Evolutionary conservation across 2,113 vertebrate species (phyloP), one percentile per base, ranked within the genome.

Genomic region (Eulemur rufifrons): DNA sequence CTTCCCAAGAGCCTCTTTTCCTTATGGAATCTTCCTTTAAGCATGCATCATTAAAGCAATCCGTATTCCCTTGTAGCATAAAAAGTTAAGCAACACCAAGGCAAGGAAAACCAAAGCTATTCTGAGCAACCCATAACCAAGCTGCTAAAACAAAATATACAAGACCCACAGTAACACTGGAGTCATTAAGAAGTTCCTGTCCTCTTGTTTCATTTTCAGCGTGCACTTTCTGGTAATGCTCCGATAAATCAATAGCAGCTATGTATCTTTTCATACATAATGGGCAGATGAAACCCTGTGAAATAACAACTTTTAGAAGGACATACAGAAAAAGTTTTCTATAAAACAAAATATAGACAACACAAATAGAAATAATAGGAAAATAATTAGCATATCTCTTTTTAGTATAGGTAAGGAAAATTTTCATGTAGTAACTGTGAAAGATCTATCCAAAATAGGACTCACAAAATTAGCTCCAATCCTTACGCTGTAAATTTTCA

Each of bases 211-310:
- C 98, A 96, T 86, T 96, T 92, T 98, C 98, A 97, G 17, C 6
- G 85, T 99, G 98, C 37, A 98, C 98, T 96, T 97, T 97, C 97
- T 98, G 97, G 98, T 99, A 99, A 98, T 99, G 98, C 92, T 98
- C 98, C 97, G 73, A 98, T 97, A 99, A 98, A 98, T 97, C 98
- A 98, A 97, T 96, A 96, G 98, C 95, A 97, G 98, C 98, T 97
- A 98, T 14, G 37, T 37, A 99, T 97, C 98, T 97, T 98, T 98
- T 98, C 99, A 99, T 98, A 97, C 98, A 99, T 10, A 99, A 96
- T 37, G 99, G 99, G 98, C 98, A 99, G 98, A 98, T 99, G 98
- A 99, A 99, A 93, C 99, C 99, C 98, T 99, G 98, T 95, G 98
- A 98, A 99, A 99, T 54, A 96, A 98, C 92, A 98, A 96, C 88